Percentiles rank a stretch among this genome's conserved stretches.
These are phyloP conservation scores for Pristis pectinata DNA, from an alignment of 2,797 vertebrate species.

Conservation along the genomic window DNA sequence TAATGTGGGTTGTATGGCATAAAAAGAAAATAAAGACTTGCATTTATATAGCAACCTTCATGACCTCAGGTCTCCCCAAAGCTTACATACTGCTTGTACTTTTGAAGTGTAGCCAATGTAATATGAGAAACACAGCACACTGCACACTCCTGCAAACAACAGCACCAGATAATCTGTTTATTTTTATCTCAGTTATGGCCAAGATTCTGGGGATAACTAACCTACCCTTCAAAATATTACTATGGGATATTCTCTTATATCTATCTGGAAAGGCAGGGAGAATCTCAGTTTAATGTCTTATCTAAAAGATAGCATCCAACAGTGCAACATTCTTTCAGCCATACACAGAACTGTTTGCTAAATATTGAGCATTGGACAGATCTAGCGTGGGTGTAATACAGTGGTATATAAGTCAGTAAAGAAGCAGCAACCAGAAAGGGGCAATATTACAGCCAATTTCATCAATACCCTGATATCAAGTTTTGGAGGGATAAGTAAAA, in stretches of 20 bases:
- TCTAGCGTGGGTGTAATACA: neutral
- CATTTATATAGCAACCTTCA: neutral
- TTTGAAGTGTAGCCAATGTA: neutral
- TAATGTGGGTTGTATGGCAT: neutral
- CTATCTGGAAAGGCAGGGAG: neutral
- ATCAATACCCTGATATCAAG: neutral
- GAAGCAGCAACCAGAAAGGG: neutral
- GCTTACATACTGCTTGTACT: neutral
- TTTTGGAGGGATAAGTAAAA: neutral
- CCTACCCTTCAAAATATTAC: neutral
- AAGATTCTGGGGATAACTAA: neutral
- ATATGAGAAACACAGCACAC: neutral
- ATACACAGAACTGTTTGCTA: neutral
- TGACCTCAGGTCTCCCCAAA: neutral
- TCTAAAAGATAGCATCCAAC: neutral
- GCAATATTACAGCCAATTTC: neutral
- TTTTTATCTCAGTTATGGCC: neutral
- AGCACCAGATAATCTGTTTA: neutral
- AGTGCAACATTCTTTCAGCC: neutral
- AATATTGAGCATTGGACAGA: neutral
- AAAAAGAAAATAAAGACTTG: neutral
- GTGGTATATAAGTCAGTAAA: neutral
- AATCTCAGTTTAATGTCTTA: neutral
- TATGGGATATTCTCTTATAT: neutral
- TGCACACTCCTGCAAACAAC: neutral